These are phyloP conservation scores for Drosophila melanogaster DNA, from an alignment of 1,140 invertebrate species.

Conservation along the genomic window Release_6_plus_ISO1_MT NT_033777.3:12713001-12713500, in stretches of 20 bases:
- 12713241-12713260: constrained; percentile 7
- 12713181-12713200: constrained; percentile 78
- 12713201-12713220: constrained; percentile 57
- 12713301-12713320: constrained; percentile 22
- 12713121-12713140: constrained; percentile 50
- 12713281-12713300: constrained; percentile 16
- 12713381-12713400: constrained; percentile 39
- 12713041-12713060: too few species aligned
- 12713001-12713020: too few species aligned
- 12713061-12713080: too few species aligned
- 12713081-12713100: not conserved
- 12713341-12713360: constrained; percentile 59
- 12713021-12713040: too few species aligned
- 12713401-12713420: constrained; percentile 41
- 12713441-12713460: constrained; percentile 46
- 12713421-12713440: constrained; percentile 11
- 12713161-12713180: constrained; percentile 66
- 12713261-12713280: constrained; percentile 11
- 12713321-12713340: constrained; percentile 40
- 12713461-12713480: constrained; percentile 45
- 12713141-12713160: constrained; percentile 68
- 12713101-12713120: constrained; percentile 29
- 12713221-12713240: constrained; percentile 20
- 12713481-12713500: constrained; percentile 87
- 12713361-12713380: constrained; percentile 76